Evolutionary conservation across 2,888 invertebrate genomes (phyloP), one percentile per base, ranked within the genome.

Genomic region (Trissolcus brochymenae): DNA sequence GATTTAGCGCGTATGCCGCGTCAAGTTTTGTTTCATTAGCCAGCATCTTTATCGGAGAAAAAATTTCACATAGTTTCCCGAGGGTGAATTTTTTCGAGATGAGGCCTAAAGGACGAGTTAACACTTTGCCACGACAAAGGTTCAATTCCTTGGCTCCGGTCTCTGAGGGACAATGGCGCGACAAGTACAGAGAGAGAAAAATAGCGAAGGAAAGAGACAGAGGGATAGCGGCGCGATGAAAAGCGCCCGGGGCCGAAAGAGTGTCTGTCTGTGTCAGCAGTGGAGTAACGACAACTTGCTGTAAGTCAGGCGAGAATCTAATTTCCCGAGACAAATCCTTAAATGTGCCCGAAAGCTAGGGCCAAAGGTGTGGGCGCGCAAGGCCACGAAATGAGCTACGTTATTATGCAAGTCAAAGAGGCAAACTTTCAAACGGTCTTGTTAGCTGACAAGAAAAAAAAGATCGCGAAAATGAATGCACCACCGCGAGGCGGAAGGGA

Each of bases 251-350:
- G 57, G 73, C 70, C 16, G 60, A 78, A 74, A 62, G 78, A 74
- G 66, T 71, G 64, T 72, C 78, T 78, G 72, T 76, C 73, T 75
- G 61, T 75, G 78, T 75, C 72, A 78, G 71, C 61, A 67, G 56
- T 66, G 56, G 62, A 70, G 61, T 53, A 57, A 66, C 70, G 78
- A 74, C 61, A 49, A 57, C 41, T 59, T 40, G 64, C 64, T 67
- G 68, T 68, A 77, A 77, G 65, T 77, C 71, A 84, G 82, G 84
- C 86, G 86, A 86, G 84, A 87, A 87, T 86, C 87, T 87, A 86
- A 87, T 87, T 87, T 87, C 87, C 85, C 86, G 86, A 86, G 87
- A 87, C 85, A 87, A 86, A 87, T 87, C 85, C 87, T 87, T 87
- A 87, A 87, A 65, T 78, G 66, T 81, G 81, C 85, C 86, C 84